Conservation (phyloP, 2,888 invertebrate genomes). For the Apodemia zela region DNA sequence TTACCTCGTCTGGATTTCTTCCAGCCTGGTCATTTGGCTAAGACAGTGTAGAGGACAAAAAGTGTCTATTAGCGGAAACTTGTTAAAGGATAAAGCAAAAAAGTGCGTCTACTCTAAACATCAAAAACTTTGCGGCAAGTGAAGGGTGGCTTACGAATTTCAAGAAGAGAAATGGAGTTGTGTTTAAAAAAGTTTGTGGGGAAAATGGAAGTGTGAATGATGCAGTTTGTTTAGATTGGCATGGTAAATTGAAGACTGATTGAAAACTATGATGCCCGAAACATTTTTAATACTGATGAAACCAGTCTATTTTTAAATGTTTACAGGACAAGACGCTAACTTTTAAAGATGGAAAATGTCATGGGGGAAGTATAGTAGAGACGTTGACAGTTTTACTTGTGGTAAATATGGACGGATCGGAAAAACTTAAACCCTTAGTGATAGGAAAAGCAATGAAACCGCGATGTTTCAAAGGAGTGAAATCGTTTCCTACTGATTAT, state of each 20-base stretch:
- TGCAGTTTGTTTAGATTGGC: conserved; percentile 20
- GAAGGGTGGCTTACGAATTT: conserved; percentile 1
- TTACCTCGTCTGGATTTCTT: conserved; percentile 26
- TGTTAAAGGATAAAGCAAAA: conserved; percentile 5
- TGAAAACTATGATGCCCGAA: conserved; percentile 27
- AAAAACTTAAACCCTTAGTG: conserved; percentile 32
- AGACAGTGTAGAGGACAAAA: conserved; percentile 8
- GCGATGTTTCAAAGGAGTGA: conserved; percentile 5
- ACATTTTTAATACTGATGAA: conserved; percentile 27
- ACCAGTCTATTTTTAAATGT: conserved; percentile 1
- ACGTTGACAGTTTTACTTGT: conserved; percentile 26
- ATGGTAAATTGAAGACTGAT: conserved; percentile 26
- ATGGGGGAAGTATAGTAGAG: conserved; percentile 33
- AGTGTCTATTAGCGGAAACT: conserved; percentile 9
- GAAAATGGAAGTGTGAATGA: conserved; percentile 15
- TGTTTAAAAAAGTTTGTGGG: conserved; percentile 19
- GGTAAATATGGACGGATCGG: conserved; percentile 31
- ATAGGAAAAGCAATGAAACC: conserved; percentile 27
- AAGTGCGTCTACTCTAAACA: not conserved
- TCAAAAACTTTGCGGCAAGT: not conserved
- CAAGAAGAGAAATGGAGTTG: not conserved
- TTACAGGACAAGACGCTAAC: conserved; percentile 19
- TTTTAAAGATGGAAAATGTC: conserved; percentile 32
- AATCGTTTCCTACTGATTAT: conserved; percentile 1
- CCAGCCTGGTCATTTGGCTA: conserved; percentile 11